Evolutionary conservation across 2,888 invertebrate genomes (phyloP), one percentile per base, ranked within the genome.

Genomic region (Dusona sp.): DNA sequence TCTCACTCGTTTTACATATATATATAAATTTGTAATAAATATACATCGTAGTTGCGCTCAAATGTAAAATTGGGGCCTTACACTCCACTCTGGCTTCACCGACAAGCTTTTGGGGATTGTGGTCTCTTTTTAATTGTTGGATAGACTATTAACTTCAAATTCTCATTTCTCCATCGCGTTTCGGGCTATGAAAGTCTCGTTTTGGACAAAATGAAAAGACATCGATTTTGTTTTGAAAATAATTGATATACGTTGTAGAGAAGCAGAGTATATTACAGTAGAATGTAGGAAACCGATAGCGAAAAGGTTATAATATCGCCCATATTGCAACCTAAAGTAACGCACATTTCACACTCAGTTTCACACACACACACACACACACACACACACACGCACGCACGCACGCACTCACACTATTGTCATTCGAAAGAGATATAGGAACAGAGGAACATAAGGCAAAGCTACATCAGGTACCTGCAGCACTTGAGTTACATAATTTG

Each of bases 61-160:
- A 48, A 22, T 72, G 72, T n/a, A n/a, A 72, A 51, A 51, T 51
- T 3, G 33, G 48, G 16, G 45, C 42, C 68, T 68, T 16, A n/a
- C 9, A 38, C 9, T n/a, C 65, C 6, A 3, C n/a, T 9, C 9
- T 13, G 29, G 38, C 42, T 42, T 68, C 25, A 13, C 22, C 22
- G 9, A 54, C 22, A 11, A 54, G 9, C 54, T 22, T 54, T 22
- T 19, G 19, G 4, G 19, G 4, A 48, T 48, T 1, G 22, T 22
- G 9, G 22, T 22, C 3, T 22, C 22, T 22, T 22, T 22, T 9
- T 48, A 2, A 45, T 48, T 48, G 48, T 48, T 48, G 48, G 19
- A 48, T 48, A 13, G 2, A 42, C 42, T 6, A 16, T 48, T 48
- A 19, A 48, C 48, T 48, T 6, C 48, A 16, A 3, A 48, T 48